Evolutionary conservation across 2,888 invertebrate genomes (phyloP), one percentile per base, ranked within the genome.

Genomic region (Nycteola revayana): DNA sequence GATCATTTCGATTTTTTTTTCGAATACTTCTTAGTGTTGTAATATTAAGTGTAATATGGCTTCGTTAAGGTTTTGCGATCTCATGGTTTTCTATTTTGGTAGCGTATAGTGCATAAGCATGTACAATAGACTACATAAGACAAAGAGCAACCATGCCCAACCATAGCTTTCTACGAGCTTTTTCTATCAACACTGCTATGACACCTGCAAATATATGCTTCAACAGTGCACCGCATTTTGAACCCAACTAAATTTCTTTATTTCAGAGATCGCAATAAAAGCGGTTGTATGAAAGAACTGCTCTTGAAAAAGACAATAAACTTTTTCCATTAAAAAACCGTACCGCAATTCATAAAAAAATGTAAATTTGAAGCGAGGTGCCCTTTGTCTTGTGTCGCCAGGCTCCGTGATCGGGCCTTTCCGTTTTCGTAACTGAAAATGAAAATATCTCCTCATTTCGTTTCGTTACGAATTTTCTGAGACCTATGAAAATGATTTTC

Each of bases 251-350:
- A 38, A 46, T 25, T 24, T 18, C 30, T 49, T 51, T 52, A 40
- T 46, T 23, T 21, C 30, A 45, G 56, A 52, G 52, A 42, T 50
- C 48, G 39, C 36, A 18, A 50, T 29, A 50, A 50, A 50, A 48
- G 40, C 35, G 11, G 24, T 7, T 7, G 14, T 23, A 53, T 50
- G 56, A 53, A 57, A 30, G 46, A 37, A 37, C 20, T 46, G 32
- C 41, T 54, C 43, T 54, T 38, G 34, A 51, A 56, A 52, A 64
- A 73, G 63, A 73, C 67, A 72, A 73, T 65, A 58, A 64, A 58
- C 46, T 62, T 66, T 63, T 59, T 39, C 62, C 59, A 59, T 68
- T 64, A 61, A 57, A 53, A 47, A 47, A 48, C 43, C 30, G 43
- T 36, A 42, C 27, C 49, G 31, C 60, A 49, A 52, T 57, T 60